These are phyloP conservation scores for Hippopotamus amphibius DNA, from an alignment of 2,113 vertebrate genomes.

Conservation along the genomic window DNA sequence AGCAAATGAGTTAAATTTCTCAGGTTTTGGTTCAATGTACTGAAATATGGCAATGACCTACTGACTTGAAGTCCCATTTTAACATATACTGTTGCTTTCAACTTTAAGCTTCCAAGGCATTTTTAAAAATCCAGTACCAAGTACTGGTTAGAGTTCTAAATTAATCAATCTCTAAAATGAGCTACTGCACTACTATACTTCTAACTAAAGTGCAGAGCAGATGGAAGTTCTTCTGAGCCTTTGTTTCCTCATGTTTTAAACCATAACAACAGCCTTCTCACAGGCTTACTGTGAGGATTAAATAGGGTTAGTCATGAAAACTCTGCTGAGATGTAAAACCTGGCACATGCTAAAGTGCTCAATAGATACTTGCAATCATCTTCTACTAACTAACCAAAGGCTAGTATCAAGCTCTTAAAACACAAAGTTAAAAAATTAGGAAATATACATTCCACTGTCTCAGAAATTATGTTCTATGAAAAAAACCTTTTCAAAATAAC, in stretches of 20 bases:
- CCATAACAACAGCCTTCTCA: background rate
- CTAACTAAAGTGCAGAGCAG: background rate
- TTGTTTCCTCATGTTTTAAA: conserved; percentile 4
- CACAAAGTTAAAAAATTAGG: background rate
- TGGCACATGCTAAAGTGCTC: background rate
- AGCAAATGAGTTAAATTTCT: background rate
- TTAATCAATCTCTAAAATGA: conserved; percentile 18
- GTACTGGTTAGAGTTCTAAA: background rate
- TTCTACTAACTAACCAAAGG: conserved; percentile 11
- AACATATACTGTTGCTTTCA: conserved; percentile 14
- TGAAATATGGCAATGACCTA: background rate
- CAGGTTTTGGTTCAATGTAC: background rate
- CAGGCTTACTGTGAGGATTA: background rate
- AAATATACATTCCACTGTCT: background rate
- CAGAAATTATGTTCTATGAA: conserved; percentile 2
- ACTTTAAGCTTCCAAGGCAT: background rate
- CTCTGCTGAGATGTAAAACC: background rate
- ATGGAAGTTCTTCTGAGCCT: background rate
- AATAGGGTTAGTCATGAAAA: background rate
- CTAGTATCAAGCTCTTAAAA: conserved; percentile 1
- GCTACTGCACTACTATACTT: background rate
- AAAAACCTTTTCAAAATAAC: conserved; percentile 19
- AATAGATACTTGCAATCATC: background rate
- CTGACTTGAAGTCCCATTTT: background rate
- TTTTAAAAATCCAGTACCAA: conserved; percentile 30